These are phyloP conservation scores for Polypedilum vanderplanki DNA, from an alignment of 1,140 invertebrate species.

Conservation along the genomic window DNA sequence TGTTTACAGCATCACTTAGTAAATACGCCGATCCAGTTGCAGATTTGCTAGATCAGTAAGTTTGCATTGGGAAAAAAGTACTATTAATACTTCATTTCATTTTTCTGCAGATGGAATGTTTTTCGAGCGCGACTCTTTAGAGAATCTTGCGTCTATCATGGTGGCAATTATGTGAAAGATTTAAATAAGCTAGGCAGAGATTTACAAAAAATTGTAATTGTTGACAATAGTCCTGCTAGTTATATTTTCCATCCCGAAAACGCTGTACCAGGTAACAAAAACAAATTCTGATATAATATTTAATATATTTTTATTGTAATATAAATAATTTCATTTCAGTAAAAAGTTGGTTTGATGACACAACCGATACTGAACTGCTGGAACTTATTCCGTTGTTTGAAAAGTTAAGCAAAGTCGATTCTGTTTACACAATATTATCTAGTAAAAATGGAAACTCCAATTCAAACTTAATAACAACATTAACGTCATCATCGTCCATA, in stretches of 20 bases:
- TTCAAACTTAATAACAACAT: conserved; percentile 24
- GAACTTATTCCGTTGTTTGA: conserved; percentile 95
- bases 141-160: conserved; percentile 99
- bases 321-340: conserved; percentile 73
- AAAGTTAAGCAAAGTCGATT: conserved; percentile 87
- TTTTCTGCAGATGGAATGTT: conserved; percentile 77
- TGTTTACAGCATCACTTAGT: conserved; percentile 97
- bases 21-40: conserved; percentile 99
- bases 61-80: conserved; percentile 24
- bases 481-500: conserved; percentile 7
- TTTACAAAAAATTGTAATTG: conserved; percentile 93
- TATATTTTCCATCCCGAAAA: conserved; percentile 99
- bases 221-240: conserved; percentile 98
- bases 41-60: conserved; percentile 81
- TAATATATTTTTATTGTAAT: not conserved
- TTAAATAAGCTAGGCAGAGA: conserved; percentile 94
- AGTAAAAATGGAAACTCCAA: conserved; percentile 60
- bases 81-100: conserved; percentile 24
- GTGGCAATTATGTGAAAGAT: conserved; percentile 99
- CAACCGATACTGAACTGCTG: conserved; percentile 87
- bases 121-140: conserved; percentile 94
- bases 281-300: not conserved
- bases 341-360: conserved; percentile 96
- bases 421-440: conserved; percentile 85
- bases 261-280: conserved; percentile 59